phyloP scores from a whole-genome alignment of 2,113 vertebrate genomes.

The Puma concolor region DNA sequence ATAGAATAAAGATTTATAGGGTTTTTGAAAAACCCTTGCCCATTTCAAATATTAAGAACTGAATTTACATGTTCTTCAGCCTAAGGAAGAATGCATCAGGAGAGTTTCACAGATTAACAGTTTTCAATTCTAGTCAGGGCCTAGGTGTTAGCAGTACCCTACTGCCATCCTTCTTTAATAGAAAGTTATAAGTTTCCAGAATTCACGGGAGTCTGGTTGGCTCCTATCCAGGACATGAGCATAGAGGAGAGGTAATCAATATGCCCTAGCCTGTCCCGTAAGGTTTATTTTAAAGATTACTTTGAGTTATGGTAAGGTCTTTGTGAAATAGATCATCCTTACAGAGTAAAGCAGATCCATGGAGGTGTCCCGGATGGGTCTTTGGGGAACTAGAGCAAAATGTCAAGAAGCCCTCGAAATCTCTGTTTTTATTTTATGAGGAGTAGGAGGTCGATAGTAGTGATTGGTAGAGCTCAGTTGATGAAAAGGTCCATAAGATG shows the following conservation, averaged over 20 bases:
- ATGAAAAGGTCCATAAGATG: slow-evolving; percentile 75
- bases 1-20: neutral
- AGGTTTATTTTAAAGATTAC: slow-evolving; percentile 81
- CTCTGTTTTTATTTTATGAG: slow-evolving; percentile 79
- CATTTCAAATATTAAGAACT: slow-evolving; percentile 11
- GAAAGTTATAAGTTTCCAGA: slow-evolving; percentile 71
- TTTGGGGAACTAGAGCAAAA: slow-evolving; percentile 74
- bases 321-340: slow-evolving; percentile 78
- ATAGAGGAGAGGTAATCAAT: slow-evolving; percentile 73
- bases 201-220: slow-evolving; percentile 64
- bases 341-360: slow-evolving; percentile 68
- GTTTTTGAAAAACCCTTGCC: neutral
- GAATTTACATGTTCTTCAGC: slow-evolving; percentile 32
- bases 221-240: slow-evolving; percentile 61
- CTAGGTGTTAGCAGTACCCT: neutral
- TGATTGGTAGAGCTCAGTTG: slow-evolving; percentile 77
- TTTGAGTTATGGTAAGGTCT: slow-evolving; percentile 75
- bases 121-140: slow-evolving; percentile 46
- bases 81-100: neutral
- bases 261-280: slow-evolving; percentile 58
- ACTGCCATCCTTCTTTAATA: slow-evolving; percentile 45
- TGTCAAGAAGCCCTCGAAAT: slow-evolving; percentile 74
- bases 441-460: slow-evolving; percentile 73
- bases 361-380: slow-evolving; percentile 71
- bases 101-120: neutral